phyloP scores from a whole-genome alignment of 2,888 invertebrate species.

The Idaea straminata region DNA sequence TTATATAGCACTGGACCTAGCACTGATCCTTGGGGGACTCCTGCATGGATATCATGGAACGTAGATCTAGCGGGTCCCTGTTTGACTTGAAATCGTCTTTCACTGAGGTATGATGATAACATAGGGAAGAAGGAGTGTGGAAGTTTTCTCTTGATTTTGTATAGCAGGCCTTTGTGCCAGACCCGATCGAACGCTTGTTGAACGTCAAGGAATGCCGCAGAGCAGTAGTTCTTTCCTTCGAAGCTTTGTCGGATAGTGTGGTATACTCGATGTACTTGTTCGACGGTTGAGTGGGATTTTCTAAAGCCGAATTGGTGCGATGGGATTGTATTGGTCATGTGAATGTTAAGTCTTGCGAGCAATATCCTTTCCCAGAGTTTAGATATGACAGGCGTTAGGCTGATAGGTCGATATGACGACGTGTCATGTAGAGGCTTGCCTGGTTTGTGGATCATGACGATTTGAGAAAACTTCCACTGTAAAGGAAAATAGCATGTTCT shows the following conservation, averaged over 20 bases:
- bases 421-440: conserved; percentile 4
- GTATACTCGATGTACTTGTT: conserved; percentile 3
- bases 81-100: too few species aligned
- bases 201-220: conserved; percentile 5
- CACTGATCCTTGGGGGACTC: too few species aligned
- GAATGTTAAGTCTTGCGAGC: neutral
- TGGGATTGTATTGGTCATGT: neutral
- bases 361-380: conserved; percentile 4
- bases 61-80: too few species aligned
- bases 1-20: too few species aligned
- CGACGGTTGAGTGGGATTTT: neutral
- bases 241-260: neutral
- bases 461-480: neutral
- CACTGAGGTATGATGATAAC: too few species aligned
- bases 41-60: too few species aligned
- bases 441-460: conserved; percentile 5
- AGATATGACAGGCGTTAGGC: conserved; percentile 4
- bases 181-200: too few species aligned
- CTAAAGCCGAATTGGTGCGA: conserved; percentile 2
- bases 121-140: conserved; percentile 7
- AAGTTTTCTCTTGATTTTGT: conserved; percentile 13
- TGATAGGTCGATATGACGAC: conserved; percentile 6
- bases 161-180: conserved; percentile 17
- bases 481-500: neutral
- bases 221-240: conserved; percentile 2